Evolutionary conservation across 2,888 invertebrate species (phyloP), one percentile per base, ranked within the genome.

Genomic region (Thecocarcelia acutangulata): DNA sequence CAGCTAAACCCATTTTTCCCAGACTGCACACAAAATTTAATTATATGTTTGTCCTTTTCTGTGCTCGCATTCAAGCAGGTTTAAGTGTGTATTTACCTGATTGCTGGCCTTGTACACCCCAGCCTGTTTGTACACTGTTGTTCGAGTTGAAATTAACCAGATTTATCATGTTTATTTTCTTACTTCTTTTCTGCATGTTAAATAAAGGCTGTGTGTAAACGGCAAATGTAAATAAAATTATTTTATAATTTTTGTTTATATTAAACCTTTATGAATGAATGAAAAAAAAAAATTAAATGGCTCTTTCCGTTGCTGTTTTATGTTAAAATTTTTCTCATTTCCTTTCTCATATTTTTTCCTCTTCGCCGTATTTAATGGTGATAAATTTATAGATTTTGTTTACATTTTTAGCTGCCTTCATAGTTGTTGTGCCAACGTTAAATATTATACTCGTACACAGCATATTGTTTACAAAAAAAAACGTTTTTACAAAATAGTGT

Each of bases 311-410:
- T 24, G 52, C 15, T 69, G 17, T 19, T 17, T 56, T 37, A 56
- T 48, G 19, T 44, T 24, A 19, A n/a, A 21, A 13, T 28, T 33
- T 33, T 33, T 33, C 33, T 33, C 33, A 33, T 33, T 33, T 33
- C 33, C 33, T 66, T 15, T 40, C 52, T 13, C 21, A 40, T 44
- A 48, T 24, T 1, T 15, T 68, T 58, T 6, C 1, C 5, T n/a
- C 9, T 46, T 19, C 9, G 2, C 19, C n/a, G 3, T 21, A 0
- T 19, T 66, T 52, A 52, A 68, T 66, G 42, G 24, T 17, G 28
- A 15, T 66, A 52, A 68, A 68, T 76, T 59, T 37, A 76, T 69
- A 61, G 76, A 69, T 61, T 76, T 76, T 69, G 54, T 76, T 61
- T 68, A 15, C 15, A 21, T 11, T 44, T 50, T 15, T 21, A 44